Percentiles rank a stretch among this genome's conserved stretches.
Evolutionary conservation across 2,113 vertebrate species (phyloP).

Genomic region (Cromileptes altivelis): DNA sequence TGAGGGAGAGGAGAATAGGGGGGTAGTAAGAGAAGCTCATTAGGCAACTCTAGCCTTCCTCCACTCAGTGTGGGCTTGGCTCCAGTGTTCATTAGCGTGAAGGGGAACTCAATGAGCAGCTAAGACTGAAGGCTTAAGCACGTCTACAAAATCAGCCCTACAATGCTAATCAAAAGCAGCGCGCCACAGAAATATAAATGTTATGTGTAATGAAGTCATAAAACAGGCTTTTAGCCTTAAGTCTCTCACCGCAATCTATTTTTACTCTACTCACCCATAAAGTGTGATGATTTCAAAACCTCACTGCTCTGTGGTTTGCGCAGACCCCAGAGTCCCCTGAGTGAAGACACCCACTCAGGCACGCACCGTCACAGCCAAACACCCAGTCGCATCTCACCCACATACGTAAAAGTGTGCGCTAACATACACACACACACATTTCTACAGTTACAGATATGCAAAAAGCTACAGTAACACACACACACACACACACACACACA

Average conservation of each 20-base stretch:
- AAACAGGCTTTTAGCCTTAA: constrained; percentile 77
- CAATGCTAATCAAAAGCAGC: constrained; percentile 81
- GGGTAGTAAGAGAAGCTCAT: constrained; percentile 78
- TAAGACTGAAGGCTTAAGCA: constrained; percentile 69
- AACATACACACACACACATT: constrained; percentile 31
- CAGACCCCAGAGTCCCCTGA: constrained; percentile 58
- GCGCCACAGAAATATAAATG: constrained; percentile 76
- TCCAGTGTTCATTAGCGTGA: constrained; percentile 79
- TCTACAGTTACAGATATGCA: constrained; percentile 35
- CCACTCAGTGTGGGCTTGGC: constrained; percentile 77
- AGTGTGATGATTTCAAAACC: constrained; percentile 78
- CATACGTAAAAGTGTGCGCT: constrained; percentile 31
- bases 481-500: constrained; percentile 14
- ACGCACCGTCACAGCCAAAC: constrained; percentile 31
- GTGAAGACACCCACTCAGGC: constrained; percentile 70
- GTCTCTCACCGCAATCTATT: constrained; percentile 79
- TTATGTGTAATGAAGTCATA: constrained; percentile 82
- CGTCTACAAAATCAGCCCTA: constrained; percentile 64
- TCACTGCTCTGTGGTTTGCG: constrained; percentile 71
- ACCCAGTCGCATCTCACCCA: constrained; percentile 45
- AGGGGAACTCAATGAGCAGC: constrained; percentile 75
- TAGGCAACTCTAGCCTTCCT: constrained; percentile 75
- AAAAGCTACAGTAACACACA: constrained; percentile 38
- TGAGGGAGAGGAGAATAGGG: constrained; percentile 52
- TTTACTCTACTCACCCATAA: constrained; percentile 79